These are phyloP conservation scores for Dreissena polymorpha DNA, from an alignment of 1,140 invertebrate genomes.

Conservation along the genomic window DNA sequence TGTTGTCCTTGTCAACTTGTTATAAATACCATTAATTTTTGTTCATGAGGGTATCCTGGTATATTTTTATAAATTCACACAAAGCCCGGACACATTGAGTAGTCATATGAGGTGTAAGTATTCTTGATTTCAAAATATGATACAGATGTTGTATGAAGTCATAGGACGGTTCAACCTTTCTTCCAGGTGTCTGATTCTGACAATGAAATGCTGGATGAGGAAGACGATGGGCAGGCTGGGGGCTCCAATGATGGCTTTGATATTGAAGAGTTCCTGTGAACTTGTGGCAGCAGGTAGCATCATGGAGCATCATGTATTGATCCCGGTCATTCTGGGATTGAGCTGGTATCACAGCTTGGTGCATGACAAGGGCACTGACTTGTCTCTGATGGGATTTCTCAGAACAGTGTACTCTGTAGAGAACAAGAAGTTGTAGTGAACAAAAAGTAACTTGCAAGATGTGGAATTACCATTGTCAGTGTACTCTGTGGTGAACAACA, in stretches of 20 bases:
- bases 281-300: too few species aligned
- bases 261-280: slow-evolving; percentile 73
- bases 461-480: too few species aligned
- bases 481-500: too few species aligned
- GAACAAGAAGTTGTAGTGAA: too few species aligned
- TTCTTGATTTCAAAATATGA: background rate
- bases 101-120: background rate
- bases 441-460: too few species aligned
- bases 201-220: slow-evolving; percentile 65
- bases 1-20: background rate
- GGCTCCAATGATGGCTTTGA: slow-evolving; percentile 74
- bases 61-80: too few species aligned
- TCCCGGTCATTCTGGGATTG: too few species aligned
- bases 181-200: slow-evolving; percentile 90
- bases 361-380: too few species aligned
- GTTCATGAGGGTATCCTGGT: background rate
- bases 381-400: too few species aligned
- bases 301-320: too few species aligned
- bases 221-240: slow-evolving; percentile 48
- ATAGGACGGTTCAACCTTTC: slow-evolving; percentile 81
- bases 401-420: too few species aligned
- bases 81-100: background rate
- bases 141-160: background rate
- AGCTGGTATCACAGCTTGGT: too few species aligned
- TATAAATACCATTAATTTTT: background rate